Conservation (phyloP, 1,140 invertebrate species). For the Agraylea sexmaculata region DNA sequence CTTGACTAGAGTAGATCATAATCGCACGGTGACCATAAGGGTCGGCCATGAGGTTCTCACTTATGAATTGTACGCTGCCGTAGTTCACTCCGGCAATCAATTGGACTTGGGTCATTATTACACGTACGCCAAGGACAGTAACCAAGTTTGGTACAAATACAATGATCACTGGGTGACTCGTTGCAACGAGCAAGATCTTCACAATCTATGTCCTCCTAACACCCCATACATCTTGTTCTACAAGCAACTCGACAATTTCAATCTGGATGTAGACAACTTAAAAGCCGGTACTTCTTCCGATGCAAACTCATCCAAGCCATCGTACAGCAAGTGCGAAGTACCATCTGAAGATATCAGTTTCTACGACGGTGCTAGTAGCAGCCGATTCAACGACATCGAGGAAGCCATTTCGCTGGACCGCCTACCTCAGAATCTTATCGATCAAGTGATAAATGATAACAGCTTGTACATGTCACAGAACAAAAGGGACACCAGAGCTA, state of each 20-base stretch:
- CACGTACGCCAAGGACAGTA: slow-evolving; percentile 58
- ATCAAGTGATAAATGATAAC: slow-evolving; percentile 5
- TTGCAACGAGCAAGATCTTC: slow-evolving; percentile 49
- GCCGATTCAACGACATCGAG: not conserved
- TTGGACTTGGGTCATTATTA: slow-evolving; percentile 82
- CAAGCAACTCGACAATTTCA: slow-evolving; percentile 24
- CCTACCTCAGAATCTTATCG: slow-evolving; percentile 1
- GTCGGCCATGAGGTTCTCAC: slow-evolving; percentile 37
- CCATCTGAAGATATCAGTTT: not conserved
- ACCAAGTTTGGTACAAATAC: slow-evolving; percentile 65
- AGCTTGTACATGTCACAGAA: not conserved
- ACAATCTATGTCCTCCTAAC: slow-evolving; percentile 52
- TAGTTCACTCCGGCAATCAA: slow-evolving; percentile 70
- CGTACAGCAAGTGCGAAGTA: not conserved
- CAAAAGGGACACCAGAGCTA: slow-evolving; percentile 1
- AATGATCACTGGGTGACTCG: slow-evolving; percentile 62
- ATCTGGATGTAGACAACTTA: not conserved
- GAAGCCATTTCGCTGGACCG: slow-evolving; percentile 1
- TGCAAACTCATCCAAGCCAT: not conserved
- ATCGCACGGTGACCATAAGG: slow-evolving; percentile 43
- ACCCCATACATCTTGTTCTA: slow-evolving; percentile 80
- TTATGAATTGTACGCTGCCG: slow-evolving; percentile 66
- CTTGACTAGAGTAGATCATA: slow-evolving; percentile 52
- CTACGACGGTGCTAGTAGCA: not conserved
- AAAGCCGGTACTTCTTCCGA: not conserved